Conservation (phyloP, 2,113 vertebrate genomes). For the Silurus meridionalis region DNA sequence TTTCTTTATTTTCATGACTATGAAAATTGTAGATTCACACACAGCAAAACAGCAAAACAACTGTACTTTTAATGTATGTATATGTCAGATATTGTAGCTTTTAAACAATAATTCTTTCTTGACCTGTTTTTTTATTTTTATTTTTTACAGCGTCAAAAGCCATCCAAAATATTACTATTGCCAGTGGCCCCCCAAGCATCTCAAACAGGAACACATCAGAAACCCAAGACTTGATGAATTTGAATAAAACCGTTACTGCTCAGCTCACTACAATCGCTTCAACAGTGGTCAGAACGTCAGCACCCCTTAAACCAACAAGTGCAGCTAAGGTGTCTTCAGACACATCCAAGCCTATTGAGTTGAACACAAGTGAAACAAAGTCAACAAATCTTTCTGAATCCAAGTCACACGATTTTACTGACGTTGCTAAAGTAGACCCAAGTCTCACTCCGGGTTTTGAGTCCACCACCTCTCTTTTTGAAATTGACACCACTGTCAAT, state of each 20-base stretch:
- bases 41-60: too few relatives aligned
- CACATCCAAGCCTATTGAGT: background rate
- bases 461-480: background rate
- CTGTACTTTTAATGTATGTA: background rate
- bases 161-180: background rate
- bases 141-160: background rate
- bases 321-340: rapidly evolving
- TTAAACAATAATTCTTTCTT: background rate
- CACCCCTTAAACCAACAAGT: background rate
- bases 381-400: background rate
- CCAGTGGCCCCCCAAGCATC: background rate
- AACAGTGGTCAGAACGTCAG: background rate
- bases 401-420: background rate
- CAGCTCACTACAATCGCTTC: background rate
- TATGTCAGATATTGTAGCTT: background rate
- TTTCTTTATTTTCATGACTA: too few relatives aligned
- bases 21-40: too few relatives aligned
- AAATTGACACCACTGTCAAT: background rate
- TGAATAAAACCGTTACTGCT: background rate
- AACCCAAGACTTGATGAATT: background rate
- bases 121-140: background rate
- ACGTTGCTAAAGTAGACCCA: background rate
- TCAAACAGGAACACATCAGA: rapidly evolving
- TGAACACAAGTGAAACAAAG: background rate
- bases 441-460: background rate